Percentiles rank a stretch among this genome's conserved stretches.
Conservation (phyloP, 2,113 vertebrate species). For the Sinocyclocheilus anophthalmus region DNA sequence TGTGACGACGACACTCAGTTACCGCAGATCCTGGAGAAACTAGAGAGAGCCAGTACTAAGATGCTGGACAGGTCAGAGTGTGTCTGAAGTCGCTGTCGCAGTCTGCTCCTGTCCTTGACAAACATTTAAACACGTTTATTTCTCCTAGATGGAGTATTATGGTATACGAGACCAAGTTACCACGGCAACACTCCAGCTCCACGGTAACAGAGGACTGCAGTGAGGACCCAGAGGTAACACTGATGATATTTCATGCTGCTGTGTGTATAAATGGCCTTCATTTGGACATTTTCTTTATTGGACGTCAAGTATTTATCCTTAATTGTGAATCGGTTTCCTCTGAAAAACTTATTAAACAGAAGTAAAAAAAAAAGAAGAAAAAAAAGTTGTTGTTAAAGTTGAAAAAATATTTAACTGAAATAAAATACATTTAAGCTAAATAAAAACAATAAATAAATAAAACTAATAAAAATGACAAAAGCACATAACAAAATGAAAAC, state of each 20-base stretch:
- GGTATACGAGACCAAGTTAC: slow-evolving; percentile 96
- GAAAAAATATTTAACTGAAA: no score
- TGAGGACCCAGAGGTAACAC: slow-evolving; percentile 91
- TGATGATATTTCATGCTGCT: slow-evolving; percentile 19
- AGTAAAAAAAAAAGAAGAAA: no score
- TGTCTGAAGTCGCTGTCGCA: background rate
- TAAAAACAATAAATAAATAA: no score
- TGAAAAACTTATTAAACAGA: no score
- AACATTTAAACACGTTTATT: background rate
- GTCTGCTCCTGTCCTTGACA: background rate
- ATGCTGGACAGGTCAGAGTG: slow-evolving; percentile 91
- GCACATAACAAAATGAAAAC: background rate
- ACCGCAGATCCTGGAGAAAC: slow-evolving; percentile 94
- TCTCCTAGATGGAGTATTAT: slow-evolving; percentile 92
- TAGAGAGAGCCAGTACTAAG: slow-evolving; percentile 97
- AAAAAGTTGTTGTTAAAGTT: no score
- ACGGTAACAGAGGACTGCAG: slow-evolving; percentile 85
- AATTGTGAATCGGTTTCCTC: no score
- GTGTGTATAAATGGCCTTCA: background rate
- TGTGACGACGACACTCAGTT: slow-evolving; percentile 95
- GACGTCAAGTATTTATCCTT: no score
- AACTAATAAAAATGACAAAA: no score
- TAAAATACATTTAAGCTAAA: no score
- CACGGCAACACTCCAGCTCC: slow-evolving; percentile 83
- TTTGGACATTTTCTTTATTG: background rate